phyloP scores from a whole-genome alignment of 2,113 vertebrate species.

The Montifringilla adamsi region DNA sequence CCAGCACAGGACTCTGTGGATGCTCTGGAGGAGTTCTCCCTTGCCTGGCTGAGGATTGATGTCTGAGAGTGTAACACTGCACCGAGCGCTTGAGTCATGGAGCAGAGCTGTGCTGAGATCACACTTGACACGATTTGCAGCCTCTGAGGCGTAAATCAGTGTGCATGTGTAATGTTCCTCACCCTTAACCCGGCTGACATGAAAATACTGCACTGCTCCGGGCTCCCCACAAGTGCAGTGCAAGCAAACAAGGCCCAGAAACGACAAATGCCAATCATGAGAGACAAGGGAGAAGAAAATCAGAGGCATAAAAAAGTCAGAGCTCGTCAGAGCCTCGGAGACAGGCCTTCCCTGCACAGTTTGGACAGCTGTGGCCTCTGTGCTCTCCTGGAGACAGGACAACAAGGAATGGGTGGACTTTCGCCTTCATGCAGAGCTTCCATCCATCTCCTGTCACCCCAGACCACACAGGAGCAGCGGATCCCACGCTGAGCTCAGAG shows the following conservation, averaged over 20 bases:
- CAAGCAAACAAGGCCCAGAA: conserved; percentile 31
- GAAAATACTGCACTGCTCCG: conserved; percentile 29
- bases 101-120: conserved; percentile 56
- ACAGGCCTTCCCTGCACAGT: too few relatives aligned
- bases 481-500: not conserved
- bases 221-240: conserved; percentile 26
- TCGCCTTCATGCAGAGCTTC: not conserved
- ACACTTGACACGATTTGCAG: conserved; percentile 61
- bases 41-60: conserved; percentile 37
- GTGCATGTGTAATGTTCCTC: conserved; percentile 64
- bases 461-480: not conserved
- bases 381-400: not conserved
- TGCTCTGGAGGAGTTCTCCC: conserved; percentile 17
- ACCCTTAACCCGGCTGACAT: conserved; percentile 60
- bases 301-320: conserved; percentile 19
- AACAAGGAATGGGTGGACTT: not conserved
- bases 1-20: not conserved
- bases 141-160: conserved; percentile 61
- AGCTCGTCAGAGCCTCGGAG: not conserved
- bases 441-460: not conserved
- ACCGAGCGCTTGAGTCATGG: not conserved
- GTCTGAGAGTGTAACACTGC: not conserved
- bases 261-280: conserved; percentile 60
- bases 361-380: not conserved
- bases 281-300: not conserved